These are phyloP conservation scores for Cardiocondyla obscurior DNA, from an alignment of 1,140 invertebrate genomes.

Conservation along the genomic window DNA sequence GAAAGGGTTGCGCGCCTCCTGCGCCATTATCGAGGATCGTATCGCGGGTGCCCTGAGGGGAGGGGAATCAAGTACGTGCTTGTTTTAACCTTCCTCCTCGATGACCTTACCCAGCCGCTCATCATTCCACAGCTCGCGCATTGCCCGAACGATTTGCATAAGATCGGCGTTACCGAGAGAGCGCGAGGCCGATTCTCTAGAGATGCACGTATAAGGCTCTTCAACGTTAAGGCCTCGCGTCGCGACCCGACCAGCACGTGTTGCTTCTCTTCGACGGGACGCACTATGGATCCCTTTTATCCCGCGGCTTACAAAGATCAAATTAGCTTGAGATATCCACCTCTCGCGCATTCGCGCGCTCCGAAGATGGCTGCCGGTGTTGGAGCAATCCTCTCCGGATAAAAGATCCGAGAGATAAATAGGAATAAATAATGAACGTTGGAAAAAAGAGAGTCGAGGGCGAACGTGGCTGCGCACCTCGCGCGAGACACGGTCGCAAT, in stretches of 20 bases:
- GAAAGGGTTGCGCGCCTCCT: not conserved
- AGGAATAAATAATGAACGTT: conserved; percentile 10
- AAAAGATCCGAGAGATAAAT: conserved; percentile 7
- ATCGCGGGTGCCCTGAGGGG: not conserved
- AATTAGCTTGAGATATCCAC: conserved; percentile 56
- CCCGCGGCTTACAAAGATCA: conserved; percentile 61
- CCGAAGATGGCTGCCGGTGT: not conserved
- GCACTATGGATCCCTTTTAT: conserved; percentile 42
- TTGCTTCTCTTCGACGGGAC: not conserved
- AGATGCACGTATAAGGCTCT: conserved; percentile 39
- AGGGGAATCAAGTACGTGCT: conserved; percentile 21
- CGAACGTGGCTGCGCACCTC: not conserved
- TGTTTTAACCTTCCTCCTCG: conserved; percentile 75
- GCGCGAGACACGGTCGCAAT: not conserved
- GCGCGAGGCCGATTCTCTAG: conserved; percentile 46
- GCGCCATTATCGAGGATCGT: not conserved
- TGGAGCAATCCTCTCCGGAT: conserved; percentile 9
- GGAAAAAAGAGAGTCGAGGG: conserved; percentile 17
- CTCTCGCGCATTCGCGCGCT: not conserved
- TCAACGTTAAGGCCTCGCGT: conserved; percentile 41
- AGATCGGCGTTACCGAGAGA: conserved; percentile 56
- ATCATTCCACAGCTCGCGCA: conserved; percentile 68
- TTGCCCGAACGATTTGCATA: conserved; percentile 71
- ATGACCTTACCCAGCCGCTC: conserved; percentile 78
- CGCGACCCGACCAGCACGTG: conserved; percentile 17